Evolutionary conservation across 2,888 invertebrate genomes (phyloP), one percentile per base, ranked within the genome.

Genomic region (Standfussiana lucernea): DNA sequence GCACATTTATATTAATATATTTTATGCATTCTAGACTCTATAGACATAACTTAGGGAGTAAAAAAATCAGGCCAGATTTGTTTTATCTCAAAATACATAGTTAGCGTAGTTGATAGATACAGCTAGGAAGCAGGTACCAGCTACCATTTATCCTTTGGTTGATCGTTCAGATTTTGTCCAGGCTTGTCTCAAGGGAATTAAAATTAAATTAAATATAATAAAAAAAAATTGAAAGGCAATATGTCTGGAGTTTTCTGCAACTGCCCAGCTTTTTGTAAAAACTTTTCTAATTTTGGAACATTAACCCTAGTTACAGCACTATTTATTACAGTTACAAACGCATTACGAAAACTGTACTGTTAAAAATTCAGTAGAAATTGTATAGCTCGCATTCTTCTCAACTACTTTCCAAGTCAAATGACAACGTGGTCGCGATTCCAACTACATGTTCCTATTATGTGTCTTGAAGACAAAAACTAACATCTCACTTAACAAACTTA

Each of bases 371-470:
- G 87, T 90, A 80, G 87, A 91, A 90, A 92, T 92, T 90, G 90
- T 89, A 82, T 84, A 65, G 82, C 89, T 82, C 90, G 89, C 91
- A 93, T 94, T 94, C 93, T 93, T 93, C 89, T 85, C 83, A 86
- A 85, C 94, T 93, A 86, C 89, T 95, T 95, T 93, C 94, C 93
- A 95, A 95, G 93, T 95, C 95, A 94, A 95, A 96, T 94, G 91
- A 91, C 92, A 92, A 93, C 94, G 86, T 88, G 93, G 90, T 87
- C 82, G 90, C 89, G 90, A 92, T 94, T 90, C 92, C 93, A 94
- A 95, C 93, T 91, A 91, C 88, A 89, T 90, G 85, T 90, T 84
- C 86, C 93, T 92, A 93, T 94, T 94, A 92, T 94, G 86, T 89
- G 88, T 84, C 79, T 83, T 86, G 74, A 71, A 87, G 86, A 89